These are phyloP conservation scores for Orius laevigatus DNA, from an alignment of 1,140 invertebrate species.

Conservation along the genomic window DNA sequence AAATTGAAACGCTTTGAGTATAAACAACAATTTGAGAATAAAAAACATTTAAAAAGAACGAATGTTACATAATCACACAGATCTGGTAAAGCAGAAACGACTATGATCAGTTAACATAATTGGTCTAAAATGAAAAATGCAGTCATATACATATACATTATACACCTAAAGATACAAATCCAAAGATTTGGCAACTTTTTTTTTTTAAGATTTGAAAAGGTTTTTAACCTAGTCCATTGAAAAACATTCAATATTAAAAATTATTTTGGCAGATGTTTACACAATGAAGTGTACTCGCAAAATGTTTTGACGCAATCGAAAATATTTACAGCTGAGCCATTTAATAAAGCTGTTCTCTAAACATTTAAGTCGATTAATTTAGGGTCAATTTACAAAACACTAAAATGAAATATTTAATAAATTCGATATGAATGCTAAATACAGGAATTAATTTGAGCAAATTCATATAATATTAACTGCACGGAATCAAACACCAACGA, in stretches of 20 bases:
- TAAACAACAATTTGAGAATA: no score
- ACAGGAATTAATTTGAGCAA: constrained; percentile 14
- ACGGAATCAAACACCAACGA: constrained; percentile 12
- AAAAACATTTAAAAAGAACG: no score
- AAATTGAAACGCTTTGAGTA: no score
- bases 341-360: not conserved
- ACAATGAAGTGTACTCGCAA: not conserved
- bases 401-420: constrained; percentile 10
- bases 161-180: no score
- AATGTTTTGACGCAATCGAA: constrained; percentile 1
- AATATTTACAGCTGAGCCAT: constrained; percentile 9
- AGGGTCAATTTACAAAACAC: not conserved
- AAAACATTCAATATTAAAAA: not conserved
- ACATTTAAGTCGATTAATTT: not conserved
- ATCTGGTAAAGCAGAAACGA: no score
- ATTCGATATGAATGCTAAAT: constrained; percentile 12
- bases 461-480: constrained; percentile 11
- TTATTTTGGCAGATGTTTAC: constrained; percentile 6
- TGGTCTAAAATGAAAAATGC: no score
- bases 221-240: no score
- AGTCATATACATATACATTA: no score
- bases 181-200: not conserved
- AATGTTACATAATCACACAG: no score
- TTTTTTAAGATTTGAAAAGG: not conserved
- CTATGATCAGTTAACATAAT: no score